Evolutionary conservation across 2,888 invertebrate genomes (phyloP), one percentile per base, ranked within the genome.

Genomic region (Plagodis pulveraria): DNA sequence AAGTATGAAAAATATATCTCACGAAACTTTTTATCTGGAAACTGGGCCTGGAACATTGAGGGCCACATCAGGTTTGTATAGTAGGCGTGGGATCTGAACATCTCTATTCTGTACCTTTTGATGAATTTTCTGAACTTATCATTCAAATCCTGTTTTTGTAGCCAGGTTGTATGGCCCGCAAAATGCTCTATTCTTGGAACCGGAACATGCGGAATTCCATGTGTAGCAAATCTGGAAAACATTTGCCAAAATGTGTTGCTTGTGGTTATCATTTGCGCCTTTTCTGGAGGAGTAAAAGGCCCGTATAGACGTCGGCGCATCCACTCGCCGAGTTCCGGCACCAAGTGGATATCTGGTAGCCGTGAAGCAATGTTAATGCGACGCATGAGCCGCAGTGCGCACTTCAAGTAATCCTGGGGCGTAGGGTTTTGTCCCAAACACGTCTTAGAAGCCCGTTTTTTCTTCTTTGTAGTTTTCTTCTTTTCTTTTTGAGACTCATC

Each of bases 1-100:
- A 89, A 60, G 67, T 91, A 91, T 0, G 89, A 86, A 72, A 86
- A 91, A 72, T 77, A 91, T 71, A 89, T 89, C 70, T 89, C 86
- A 0, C 91, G 78, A 70, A 91, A 91, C 47, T 82, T 87, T 61
- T 88, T 90, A 64, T 90, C 89, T 0, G 89, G 90, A 40, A 84
- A 80, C 64, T 87, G 75, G 0, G 84, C 81, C 52, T 87, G 88
- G 54, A 63, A 89, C 90, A 91, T 91, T 2, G 89, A 76, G 0
- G 88, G 77, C 91, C 91, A 91, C 56, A 90, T 65, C 59, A 89
- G 55, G 62, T 91, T 91, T 11, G 73, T 81, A 0, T 85, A 61
- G 9, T 77, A 69, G 1, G 89, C 88, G 2, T 85, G 77, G 10
- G 85, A 76, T 60, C 80, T 76, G 56, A 73, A 90, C 45, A 89